Conservation (phyloP, 1,140 invertebrate genomes). For the Linepithema humile region DNA sequence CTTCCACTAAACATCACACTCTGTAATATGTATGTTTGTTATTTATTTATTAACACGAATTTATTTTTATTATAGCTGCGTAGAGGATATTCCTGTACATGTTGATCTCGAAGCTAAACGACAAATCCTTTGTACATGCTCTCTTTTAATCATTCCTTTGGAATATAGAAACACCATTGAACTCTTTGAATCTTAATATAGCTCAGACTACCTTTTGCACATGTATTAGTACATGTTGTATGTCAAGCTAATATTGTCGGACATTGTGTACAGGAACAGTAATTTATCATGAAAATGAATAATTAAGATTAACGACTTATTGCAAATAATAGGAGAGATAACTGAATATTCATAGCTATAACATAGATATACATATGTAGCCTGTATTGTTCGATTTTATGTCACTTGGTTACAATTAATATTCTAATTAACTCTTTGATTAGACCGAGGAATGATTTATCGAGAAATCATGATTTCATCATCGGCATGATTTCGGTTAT, state of each 20-base stretch:
- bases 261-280: constrained; percentile 70
- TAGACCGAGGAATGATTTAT: constrained; percentile 46
- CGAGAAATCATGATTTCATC: constrained; percentile 26
- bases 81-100: constrained; percentile 71
- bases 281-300: constrained; percentile 53
- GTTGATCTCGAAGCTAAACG: constrained; percentile 59
- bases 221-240: constrained; percentile 56
- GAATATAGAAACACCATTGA: constrained; percentile 14
- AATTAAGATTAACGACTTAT: constrained; percentile 63
- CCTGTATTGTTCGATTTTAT: constrained; percentile 57
- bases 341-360: constrained; percentile 60
- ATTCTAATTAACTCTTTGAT: constrained; percentile 5
- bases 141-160: constrained; percentile 58
- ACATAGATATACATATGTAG: constrained; percentile 43
- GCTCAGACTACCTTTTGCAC: constrained; percentile 27
- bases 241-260: constrained; percentile 45
- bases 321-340: constrained; percentile 59
- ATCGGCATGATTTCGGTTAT: constrained; percentile 8
- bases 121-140: constrained; percentile 64
- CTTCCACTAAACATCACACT: constrained; percentile 74
- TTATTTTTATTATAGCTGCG: constrained; percentile 67
- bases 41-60: constrained; percentile 72
- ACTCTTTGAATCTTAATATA: constrained; percentile 19
- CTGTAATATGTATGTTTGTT: constrained; percentile 64
- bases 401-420: constrained; percentile 53